Percentiles rank a stretch among this genome's conserved stretches.
Conservation (phyloP, 2,797 vertebrate genomes). For the Sebastes umbrosus region DNA sequence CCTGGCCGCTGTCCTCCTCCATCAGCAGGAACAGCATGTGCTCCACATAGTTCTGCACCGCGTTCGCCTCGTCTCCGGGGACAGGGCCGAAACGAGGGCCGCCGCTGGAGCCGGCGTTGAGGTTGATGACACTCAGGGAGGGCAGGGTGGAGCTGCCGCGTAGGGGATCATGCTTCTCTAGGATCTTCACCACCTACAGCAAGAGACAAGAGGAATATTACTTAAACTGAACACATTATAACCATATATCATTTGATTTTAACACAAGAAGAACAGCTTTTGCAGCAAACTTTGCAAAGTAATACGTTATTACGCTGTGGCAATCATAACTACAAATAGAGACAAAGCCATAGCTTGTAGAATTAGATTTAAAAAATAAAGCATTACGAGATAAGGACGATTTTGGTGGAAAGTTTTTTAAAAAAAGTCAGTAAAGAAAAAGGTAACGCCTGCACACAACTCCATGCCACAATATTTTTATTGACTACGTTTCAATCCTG, state of each 20-base stretch:
- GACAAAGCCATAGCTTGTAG: not conserved
- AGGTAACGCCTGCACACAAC: too few species aligned
- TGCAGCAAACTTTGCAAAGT: not conserved
- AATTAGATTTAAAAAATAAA: not conserved
- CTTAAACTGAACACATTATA: not conserved
- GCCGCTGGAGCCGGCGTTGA: slow-evolving; percentile 22
- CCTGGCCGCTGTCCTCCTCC: slow-evolving; percentile 90
- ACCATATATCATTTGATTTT: not conserved
- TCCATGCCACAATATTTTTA: too few species aligned
- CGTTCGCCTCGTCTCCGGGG: slow-evolving; percentile 92
- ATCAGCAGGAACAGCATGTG: slow-evolving; percentile 97
- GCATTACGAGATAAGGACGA: not conserved
- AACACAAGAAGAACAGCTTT: not conserved
- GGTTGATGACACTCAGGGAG: slow-evolving; percentile 58
- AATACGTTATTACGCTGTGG: not conserved
- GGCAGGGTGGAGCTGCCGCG: slow-evolving; percentile 77
- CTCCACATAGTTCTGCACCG: slow-evolving; percentile 98
- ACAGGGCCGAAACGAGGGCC: slow-evolving; percentile 77
- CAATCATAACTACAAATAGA: not conserved
- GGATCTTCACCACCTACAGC: slow-evolving; percentile 93
- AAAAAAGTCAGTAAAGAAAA: not conserved
- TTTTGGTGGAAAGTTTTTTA: not conserved
- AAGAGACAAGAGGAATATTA: not conserved
- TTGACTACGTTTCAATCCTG: too few species aligned
- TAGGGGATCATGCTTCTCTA: slow-evolving; percentile 96